These are phyloP conservation scores for Tiliacea citrago DNA, from an alignment of 2,888 invertebrate species.

Conservation along the genomic window DNA sequence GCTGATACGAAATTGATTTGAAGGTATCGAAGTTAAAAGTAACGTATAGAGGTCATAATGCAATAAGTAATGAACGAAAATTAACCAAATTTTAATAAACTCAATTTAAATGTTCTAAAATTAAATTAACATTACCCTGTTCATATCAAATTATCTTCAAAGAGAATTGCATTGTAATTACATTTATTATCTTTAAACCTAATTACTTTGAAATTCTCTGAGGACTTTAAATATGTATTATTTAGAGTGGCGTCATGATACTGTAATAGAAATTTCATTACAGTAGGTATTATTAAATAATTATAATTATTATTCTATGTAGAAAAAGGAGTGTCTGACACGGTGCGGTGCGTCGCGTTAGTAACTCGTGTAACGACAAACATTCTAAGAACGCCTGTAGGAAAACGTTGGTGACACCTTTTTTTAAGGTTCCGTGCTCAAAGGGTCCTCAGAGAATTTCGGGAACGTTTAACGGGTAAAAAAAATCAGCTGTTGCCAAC, in stretches of 20 bases:
- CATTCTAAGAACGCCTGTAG: background rate
- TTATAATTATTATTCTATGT: background rate
- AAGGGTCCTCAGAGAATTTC: too few relatives aligned
- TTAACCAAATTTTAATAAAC: background rate
- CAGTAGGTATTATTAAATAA: conserved; percentile 18
- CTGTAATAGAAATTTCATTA: conserved; percentile 6
- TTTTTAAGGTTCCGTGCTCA: too few relatives aligned
- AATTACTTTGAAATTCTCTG: conserved; percentile 47
- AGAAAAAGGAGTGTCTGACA: background rate
- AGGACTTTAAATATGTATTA: conserved; percentile 17
- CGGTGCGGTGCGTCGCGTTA: background rate
- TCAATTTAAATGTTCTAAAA: background rate
- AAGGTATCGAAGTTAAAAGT: too few relatives aligned
- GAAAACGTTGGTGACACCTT: background rate
- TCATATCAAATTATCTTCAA: conserved; percentile 30
- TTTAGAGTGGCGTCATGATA: conserved; percentile 16
- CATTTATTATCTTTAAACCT: conserved; percentile 32
- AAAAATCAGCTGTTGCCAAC: too few relatives aligned
- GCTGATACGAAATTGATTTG: too few relatives aligned
- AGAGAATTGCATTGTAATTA: conserved; percentile 39
- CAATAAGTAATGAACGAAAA: background rate
- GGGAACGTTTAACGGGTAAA: too few relatives aligned
- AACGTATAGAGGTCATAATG: too few relatives aligned
- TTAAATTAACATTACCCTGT: background rate
- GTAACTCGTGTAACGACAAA: background rate